Percentiles rank a stretch among this genome's conserved stretches.
phyloP scores from a whole-genome alignment of 2,797 vertebrate species.

The Perodicticus potto region DNA sequence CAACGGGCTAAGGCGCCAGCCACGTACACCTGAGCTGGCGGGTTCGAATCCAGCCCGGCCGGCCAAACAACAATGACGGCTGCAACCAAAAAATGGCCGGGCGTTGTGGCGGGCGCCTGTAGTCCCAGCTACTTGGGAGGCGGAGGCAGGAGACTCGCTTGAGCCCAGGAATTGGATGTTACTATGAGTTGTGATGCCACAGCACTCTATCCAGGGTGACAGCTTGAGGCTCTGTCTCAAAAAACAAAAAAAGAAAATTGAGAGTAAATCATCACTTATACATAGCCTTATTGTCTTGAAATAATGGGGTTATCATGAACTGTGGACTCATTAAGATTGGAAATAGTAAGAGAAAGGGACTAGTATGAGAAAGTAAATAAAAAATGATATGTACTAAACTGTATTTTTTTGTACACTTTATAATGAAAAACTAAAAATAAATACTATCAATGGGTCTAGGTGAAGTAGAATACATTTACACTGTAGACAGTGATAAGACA shows the following conservation, averaged over 20 bases:
- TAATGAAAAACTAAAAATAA: slow-evolving; percentile 4
- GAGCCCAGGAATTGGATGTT: no score
- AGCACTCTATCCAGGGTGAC: no score
- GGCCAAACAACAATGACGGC: no score
- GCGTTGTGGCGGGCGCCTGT: no score
- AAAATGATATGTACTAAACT: background rate
- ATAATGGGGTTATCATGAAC: background rate
- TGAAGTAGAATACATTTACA: background rate
- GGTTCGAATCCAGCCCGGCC: no score
- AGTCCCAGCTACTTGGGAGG: no score
- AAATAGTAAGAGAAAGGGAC: background rate
- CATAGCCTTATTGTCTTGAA: background rate
- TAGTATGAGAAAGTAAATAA: background rate
- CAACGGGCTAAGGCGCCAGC: no score
- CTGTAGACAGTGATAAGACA: background rate
- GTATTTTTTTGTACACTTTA: background rate
- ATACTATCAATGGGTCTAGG: background rate
- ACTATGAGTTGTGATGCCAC: no score
- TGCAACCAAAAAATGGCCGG: no score
- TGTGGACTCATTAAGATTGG: background rate
- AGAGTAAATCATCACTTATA: background rate
- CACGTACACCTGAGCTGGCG: no score
- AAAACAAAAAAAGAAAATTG: background rate
- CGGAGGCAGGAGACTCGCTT: no score
- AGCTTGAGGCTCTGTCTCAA: no score